These are phyloP conservation scores for Chelon labrosus DNA, from an alignment of 2,797 vertebrate species.

Conservation along the genomic window DNA sequence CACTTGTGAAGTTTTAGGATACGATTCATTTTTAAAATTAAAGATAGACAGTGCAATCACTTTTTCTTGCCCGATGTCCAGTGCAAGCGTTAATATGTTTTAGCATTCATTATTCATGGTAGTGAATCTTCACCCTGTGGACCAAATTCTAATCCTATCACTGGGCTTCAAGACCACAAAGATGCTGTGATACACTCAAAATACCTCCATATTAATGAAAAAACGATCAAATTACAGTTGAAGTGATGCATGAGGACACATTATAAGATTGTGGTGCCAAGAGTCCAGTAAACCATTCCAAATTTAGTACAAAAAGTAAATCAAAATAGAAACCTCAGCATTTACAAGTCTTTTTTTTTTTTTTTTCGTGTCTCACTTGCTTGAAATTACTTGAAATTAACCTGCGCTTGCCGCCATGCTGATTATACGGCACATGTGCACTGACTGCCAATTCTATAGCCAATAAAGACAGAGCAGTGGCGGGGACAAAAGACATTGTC, in stretches of 20 bases:
- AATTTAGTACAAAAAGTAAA: slow-evolving; percentile 17
- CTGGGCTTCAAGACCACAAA: slow-evolving; percentile 10
- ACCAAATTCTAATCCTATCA: slow-evolving; percentile 18
- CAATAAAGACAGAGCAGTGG: slow-evolving; percentile 15
- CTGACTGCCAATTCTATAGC: slow-evolving; percentile 2
- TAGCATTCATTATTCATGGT: slow-evolving; percentile 2
- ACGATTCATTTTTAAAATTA: too few relatives aligned
- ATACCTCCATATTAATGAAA: slow-evolving; percentile 43
- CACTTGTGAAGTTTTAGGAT: too few relatives aligned
- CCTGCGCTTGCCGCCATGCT: not conserved
- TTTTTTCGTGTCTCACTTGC: not conserved
- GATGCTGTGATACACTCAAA: slow-evolving; percentile 14
- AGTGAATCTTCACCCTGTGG: slow-evolving; percentile 24
- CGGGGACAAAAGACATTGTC: slow-evolving; percentile 26
- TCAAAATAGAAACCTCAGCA: slow-evolving; percentile 1
- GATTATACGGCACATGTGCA: slow-evolving; percentile 8
- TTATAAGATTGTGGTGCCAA: slow-evolving; percentile 13
- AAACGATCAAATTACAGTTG: slow-evolving; percentile 22
- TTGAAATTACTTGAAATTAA: slow-evolving; percentile 6
- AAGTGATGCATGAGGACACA: slow-evolving; percentile 23
- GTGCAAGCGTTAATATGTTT: not conserved
- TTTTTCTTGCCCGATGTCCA: not conserved
- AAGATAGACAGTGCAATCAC: not conserved
- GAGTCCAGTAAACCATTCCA: slow-evolving; percentile 26
- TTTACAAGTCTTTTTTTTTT: not conserved